Conservation (phyloP, 2,888 invertebrate species). For the Dione vanillae region DNA sequence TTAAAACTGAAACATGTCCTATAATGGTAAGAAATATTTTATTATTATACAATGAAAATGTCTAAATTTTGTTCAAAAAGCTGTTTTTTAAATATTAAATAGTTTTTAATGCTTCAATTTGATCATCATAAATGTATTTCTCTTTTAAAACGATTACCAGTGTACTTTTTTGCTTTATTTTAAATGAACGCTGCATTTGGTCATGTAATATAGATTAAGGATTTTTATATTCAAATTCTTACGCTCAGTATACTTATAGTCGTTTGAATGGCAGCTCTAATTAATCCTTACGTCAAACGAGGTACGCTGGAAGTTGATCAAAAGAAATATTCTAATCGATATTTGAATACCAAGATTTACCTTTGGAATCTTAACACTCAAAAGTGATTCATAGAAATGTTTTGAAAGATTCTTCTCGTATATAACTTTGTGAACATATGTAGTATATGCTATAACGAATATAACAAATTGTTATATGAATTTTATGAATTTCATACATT, state of each 20-base stretch:
- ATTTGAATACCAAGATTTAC: slow-evolving; percentile 67
- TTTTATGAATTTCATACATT: background rate
- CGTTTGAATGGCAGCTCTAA: slow-evolving; percentile 72
- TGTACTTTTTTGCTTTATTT: slow-evolving; percentile 10
- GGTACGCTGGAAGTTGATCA: slow-evolving; percentile 66
- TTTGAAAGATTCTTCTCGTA: background rate
- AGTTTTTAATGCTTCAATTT: too few relatives aligned
- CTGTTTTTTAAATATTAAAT: too few relatives aligned
- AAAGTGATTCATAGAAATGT: background rate
- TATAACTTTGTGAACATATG: background rate
- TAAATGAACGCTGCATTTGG: slow-evolving; percentile 27
- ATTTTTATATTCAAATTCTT: slow-evolving; percentile 41
- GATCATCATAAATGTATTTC: background rate
- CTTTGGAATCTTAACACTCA: slow-evolving; percentile 42
- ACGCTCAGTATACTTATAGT: slow-evolving; percentile 51
- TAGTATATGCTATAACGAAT: background rate
- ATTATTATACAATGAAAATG: too few relatives aligned
- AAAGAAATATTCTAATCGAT: slow-evolving; percentile 79
- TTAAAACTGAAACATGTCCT: background rate
- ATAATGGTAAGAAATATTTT: background rate
- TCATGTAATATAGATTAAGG: slow-evolving; percentile 45
- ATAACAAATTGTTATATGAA: background rate
- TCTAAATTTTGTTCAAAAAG: background rate
- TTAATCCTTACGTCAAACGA: slow-evolving; percentile 72
- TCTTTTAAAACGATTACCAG: background rate